These are phyloP conservation scores for Lytechinus pictus DNA, from an alignment of 35 echinoderm and acorn worm species.

Conservation along the genomic window DNA sequence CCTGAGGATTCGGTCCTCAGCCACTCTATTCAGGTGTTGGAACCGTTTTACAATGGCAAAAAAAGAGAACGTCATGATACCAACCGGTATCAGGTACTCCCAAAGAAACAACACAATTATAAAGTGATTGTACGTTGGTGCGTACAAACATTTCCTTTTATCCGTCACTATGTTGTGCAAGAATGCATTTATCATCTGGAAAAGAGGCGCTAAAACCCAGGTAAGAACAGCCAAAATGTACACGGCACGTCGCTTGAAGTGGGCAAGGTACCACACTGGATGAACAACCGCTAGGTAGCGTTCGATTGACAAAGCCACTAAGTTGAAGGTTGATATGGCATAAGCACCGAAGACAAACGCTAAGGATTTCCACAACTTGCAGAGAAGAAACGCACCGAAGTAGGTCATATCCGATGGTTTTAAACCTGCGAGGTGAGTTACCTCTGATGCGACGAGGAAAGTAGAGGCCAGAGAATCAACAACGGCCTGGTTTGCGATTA, in stretches of 20 bases:
- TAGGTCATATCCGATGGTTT: background rate
- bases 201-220: slow-evolving; percentile 60
- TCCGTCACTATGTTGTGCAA: background rate
- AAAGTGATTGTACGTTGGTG: background rate
- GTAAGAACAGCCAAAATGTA: slow-evolving; percentile 40
- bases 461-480: slow-evolving; percentile 59
- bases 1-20: background rate
- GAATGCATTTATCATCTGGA: slow-evolving; percentile 40
- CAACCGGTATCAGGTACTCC: slow-evolving; percentile 72
- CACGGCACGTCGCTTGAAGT: slow-evolving; percentile 43
- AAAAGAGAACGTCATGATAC: slow-evolving; percentile 76
- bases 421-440: background rate
- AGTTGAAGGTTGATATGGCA: slow-evolving; percentile 75
- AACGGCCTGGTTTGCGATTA: slow-evolving; percentile 47
- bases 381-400: slow-evolving; percentile 34
- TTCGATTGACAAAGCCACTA: slow-evolving; percentile 77
- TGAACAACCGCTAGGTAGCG: slow-evolving; percentile 74
- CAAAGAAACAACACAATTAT: slow-evolving; percentile 66
- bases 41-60: slow-evolving; percentile 58
- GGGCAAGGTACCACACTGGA: slow-evolving; percentile 59
- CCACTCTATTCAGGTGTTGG: slow-evolving; percentile 47
- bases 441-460: slow-evolving; percentile 44
- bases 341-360: slow-evolving; percentile 58
- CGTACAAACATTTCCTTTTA: background rate
- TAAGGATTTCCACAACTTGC: slow-evolving; percentile 59